phyloP scores from a whole-genome alignment of 1,140 invertebrate species.

The Trialeurodes vaporariorum region DNA sequence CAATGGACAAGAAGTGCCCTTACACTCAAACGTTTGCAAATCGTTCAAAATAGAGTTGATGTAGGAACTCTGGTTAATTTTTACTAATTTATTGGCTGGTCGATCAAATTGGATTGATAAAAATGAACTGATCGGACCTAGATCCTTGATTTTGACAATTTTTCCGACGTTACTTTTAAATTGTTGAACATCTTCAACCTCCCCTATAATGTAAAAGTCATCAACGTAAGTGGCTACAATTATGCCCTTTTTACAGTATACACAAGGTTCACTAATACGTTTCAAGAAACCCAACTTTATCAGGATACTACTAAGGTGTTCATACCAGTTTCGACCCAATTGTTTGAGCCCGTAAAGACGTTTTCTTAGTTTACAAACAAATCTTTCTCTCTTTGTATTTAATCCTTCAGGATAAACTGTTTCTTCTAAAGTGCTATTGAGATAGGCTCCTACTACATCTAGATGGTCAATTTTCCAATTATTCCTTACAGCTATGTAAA shows the following conservation, averaged over 20 bases:
- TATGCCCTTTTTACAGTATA: not conserved
- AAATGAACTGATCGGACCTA: conserved; percentile 3
- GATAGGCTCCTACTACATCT: not conserved
- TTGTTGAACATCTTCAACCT: not conserved
- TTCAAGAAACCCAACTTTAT: not conserved
- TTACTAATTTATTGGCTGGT: not conserved
- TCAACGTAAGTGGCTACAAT: not conserved
- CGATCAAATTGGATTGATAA: conserved; percentile 4
- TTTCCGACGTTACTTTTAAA: conserved; percentile 4
- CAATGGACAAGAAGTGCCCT: not conserved
- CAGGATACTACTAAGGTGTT: not conserved
- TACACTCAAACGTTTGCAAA: not conserved
- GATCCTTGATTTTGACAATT: conserved; percentile 9
- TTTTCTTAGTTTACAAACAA: not conserved
- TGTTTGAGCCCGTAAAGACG: not conserved
- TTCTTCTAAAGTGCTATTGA: not conserved
- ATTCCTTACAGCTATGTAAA: not conserved
- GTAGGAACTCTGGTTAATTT: not conserved
- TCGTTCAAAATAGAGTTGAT: not conserved
- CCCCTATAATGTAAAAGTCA: not conserved
- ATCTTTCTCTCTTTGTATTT: not conserved
- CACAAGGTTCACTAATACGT: not conserved
- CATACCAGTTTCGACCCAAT: not conserved
- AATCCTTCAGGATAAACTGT: not conserved
- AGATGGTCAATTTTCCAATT: not conserved